phyloP scores from a whole-genome alignment of 2,113 vertebrate genomes.

The Anoplopoma fimbria region DNA sequence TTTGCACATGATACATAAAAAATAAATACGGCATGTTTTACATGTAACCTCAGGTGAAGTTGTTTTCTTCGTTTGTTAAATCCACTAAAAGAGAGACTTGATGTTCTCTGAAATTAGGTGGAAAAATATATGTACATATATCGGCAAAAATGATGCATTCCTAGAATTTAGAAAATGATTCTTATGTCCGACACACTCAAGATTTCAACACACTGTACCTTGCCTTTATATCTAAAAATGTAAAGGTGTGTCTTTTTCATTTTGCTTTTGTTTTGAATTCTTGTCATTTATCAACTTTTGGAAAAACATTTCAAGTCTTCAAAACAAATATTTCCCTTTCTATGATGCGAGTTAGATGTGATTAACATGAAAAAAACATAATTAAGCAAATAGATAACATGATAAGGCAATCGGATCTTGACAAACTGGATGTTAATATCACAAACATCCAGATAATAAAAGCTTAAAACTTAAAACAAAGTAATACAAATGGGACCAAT shows the following conservation, averaged over 20 bases:
- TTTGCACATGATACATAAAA: too few species aligned
- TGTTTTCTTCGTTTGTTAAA: too few species aligned
- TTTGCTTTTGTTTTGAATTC: neutral
- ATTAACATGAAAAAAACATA: neutral
- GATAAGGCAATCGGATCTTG: constrained; percentile 32
- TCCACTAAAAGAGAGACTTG: too few species aligned
- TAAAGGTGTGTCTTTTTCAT: neutral
- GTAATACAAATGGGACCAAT: constrained; percentile 23
- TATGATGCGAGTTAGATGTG: neutral
- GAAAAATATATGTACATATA: too few species aligned
- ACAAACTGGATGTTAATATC: constrained; percentile 20
- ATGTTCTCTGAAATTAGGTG: too few species aligned
- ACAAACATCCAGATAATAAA: constrained; percentile 33
- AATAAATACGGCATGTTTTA: too few species aligned
- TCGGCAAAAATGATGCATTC: too few species aligned
- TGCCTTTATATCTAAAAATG: neutral
- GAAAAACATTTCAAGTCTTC: neutral
- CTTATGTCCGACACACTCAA: neutral
- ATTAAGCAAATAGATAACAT: neutral
- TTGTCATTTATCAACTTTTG: neutral
- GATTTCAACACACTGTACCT: neutral
- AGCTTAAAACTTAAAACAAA: constrained; percentile 44
- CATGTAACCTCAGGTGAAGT: too few species aligned
- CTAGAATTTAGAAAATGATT: neutral
- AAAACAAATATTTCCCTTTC: neutral